Conservation (phyloP, 2,797 vertebrate genomes). For the Cetoscarus ocellatus region DNA sequence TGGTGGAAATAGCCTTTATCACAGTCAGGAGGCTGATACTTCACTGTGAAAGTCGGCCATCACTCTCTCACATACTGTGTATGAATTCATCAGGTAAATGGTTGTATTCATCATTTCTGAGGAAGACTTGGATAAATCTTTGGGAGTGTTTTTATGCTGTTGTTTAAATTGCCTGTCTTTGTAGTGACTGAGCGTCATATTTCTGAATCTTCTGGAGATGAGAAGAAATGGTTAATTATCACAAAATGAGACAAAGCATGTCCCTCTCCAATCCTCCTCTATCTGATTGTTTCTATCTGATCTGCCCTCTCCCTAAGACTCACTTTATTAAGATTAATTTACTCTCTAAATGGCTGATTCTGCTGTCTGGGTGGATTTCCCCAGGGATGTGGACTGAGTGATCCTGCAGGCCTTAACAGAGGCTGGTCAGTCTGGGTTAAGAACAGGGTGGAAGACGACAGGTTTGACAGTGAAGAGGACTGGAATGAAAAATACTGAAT, state of each 20-base stretch:
- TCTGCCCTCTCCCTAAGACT: slow-evolving; percentile 16
- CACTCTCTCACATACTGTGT: too few relatives aligned
- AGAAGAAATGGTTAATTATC: slow-evolving; percentile 59
- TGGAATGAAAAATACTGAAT: too few relatives aligned
- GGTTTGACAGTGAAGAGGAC: slow-evolving; percentile 2
- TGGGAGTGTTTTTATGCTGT: neutral
- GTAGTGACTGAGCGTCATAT: slow-evolving; percentile 48
- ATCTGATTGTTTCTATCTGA: slow-evolving; percentile 7
- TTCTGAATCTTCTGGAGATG: slow-evolving; percentile 54
- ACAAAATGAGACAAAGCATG: slow-evolving; percentile 53
- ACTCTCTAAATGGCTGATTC: slow-evolving; percentile 49
- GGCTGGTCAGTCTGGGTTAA: neutral
- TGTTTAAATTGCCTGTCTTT: slow-evolving; percentile 7
- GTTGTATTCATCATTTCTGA: too few relatives aligned
- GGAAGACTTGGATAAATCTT: too few relatives aligned
- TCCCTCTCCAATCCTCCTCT: slow-evolving; percentile 32
- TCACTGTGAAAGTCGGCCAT: too few relatives aligned
- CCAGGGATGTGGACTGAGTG: neutral
- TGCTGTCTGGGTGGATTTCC: slow-evolving; percentile 17
- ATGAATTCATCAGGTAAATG: too few relatives aligned
- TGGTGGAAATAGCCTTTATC: slow-evolving; percentile 7
- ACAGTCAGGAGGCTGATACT: too few relatives aligned
- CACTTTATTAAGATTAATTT: slow-evolving; percentile 33
- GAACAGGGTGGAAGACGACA: neutral
- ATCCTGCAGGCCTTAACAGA: slow-evolving; percentile 7